phyloP scores from a whole-genome alignment of 2,797 vertebrate species.

The Cossypha heuglini region DNA sequence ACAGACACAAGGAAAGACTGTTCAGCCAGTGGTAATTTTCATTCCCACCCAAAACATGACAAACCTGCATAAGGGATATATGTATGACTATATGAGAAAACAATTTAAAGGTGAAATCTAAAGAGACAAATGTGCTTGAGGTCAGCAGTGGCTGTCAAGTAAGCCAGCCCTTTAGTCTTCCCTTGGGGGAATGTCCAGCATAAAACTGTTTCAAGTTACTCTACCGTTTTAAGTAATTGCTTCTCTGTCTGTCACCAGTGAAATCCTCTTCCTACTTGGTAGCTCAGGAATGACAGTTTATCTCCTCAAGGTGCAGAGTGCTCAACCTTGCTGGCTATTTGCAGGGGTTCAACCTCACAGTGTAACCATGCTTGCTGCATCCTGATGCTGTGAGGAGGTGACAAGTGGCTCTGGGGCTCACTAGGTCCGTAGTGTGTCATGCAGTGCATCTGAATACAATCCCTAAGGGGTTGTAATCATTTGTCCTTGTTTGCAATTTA shows the following conservation, averaged over 20 bases:
- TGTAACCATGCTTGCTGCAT: not conserved
- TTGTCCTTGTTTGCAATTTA: not conserved
- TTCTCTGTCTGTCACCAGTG: not conserved
- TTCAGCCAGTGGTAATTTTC: not conserved
- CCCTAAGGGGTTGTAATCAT: not conserved
- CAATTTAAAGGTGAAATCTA: not conserved
- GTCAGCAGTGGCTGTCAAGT: not conserved
- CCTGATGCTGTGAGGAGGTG: not conserved
- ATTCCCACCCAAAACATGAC: not conserved
- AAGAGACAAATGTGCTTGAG: not conserved
- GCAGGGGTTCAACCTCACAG: not conserved
- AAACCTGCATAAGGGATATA: not conserved
- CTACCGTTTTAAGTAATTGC: not conserved
- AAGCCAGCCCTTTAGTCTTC: not conserved
- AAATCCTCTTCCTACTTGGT: not conserved
- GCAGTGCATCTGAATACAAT: not conserved
- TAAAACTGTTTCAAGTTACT: not conserved
- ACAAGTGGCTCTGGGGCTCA: rapidly evolving
- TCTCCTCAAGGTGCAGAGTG: not conserved
- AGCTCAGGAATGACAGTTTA: not conserved
- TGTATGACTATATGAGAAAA: not conserved
- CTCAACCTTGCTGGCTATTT: not conserved
- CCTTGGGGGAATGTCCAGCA: not conserved
- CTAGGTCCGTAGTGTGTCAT: rapidly evolving
- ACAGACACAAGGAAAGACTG: not conserved